A percentile compares a stretch with the other conserved stretches of the same genome.
Conservation (phyloP, 2,113 vertebrate species). For the Arenaria interpres region DNA sequence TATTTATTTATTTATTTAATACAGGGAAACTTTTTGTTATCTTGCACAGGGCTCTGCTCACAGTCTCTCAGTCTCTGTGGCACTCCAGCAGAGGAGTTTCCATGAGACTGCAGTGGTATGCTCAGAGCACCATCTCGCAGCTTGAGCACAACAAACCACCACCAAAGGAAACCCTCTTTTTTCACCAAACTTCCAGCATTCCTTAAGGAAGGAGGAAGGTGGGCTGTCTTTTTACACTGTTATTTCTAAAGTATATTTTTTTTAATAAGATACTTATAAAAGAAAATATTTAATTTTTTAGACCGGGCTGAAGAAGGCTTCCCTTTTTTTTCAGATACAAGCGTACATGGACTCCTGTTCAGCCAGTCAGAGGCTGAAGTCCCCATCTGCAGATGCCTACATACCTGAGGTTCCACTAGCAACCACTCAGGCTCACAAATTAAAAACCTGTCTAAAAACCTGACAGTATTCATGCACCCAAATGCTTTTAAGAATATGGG, state of each 20-base stretch:
- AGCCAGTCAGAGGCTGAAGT: not conserved
- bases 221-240: not conserved
- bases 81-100: not conserved
- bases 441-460: constrained; percentile 38
- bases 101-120: not conserved
- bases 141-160: not conserved
- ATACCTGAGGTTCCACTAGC: not conserved
- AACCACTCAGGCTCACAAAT: not conserved
- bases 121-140: not conserved
- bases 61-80: not conserved
- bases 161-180: not conserved
- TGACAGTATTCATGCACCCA: not conserved
- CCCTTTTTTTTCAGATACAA: not conserved
- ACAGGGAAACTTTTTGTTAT: not conserved
- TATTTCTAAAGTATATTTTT: not conserved
- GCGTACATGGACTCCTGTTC: not conserved
- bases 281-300: not conserved
- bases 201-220: not conserved
- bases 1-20: not conserved
- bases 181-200: not conserved
- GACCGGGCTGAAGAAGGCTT: not conserved
- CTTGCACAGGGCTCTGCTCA: not conserved
- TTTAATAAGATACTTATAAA: not conserved
- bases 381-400: not conserved
- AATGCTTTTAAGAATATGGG: constrained; percentile 55